Conservation (phyloP, 2,113 vertebrate species). For the Trachemys scripta region DNA sequence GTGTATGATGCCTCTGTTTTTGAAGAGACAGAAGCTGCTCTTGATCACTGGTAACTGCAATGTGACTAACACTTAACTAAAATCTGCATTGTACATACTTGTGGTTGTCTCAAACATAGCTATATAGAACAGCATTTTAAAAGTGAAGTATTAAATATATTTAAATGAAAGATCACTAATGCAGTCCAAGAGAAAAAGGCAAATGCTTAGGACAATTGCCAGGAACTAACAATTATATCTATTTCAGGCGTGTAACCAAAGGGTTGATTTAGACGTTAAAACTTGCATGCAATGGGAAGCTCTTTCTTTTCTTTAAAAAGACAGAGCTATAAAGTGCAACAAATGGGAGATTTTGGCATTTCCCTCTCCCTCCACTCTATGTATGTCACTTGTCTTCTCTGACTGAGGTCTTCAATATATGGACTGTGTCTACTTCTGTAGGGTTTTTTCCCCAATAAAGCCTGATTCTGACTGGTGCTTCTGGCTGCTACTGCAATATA, state of each 20-base stretch:
- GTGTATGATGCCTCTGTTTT: background rate
- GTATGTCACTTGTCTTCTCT: background rate
- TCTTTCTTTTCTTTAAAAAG: background rate
- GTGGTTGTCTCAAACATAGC: background rate
- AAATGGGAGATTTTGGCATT: background rate
- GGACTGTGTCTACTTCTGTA: background rate
- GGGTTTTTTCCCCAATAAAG: background rate
- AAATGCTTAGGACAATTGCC: slow-evolving; percentile 30
- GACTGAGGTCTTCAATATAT: background rate
- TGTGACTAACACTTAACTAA: background rate
- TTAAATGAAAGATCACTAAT: slow-evolving; percentile 26
- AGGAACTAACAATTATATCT: background rate
- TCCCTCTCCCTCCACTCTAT: background rate
- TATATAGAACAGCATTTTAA: slow-evolving; percentile 34
- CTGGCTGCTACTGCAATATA: background rate
- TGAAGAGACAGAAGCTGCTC: background rate
- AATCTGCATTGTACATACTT: background rate
- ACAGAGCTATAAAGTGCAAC: background rate
- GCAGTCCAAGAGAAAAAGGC: background rate
- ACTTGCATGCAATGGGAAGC: background rate
- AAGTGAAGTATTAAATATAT: slow-evolving; percentile 8
- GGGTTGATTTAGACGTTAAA: background rate
- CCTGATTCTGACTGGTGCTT: background rate
- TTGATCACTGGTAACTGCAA: slow-evolving; percentile 11
- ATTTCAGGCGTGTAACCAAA: background rate